Evolutionary conservation across 2,797 vertebrate species (phyloP), one percentile per base, ranked within the genome.

Genomic region (Sylvilagus floridanus): DNA sequence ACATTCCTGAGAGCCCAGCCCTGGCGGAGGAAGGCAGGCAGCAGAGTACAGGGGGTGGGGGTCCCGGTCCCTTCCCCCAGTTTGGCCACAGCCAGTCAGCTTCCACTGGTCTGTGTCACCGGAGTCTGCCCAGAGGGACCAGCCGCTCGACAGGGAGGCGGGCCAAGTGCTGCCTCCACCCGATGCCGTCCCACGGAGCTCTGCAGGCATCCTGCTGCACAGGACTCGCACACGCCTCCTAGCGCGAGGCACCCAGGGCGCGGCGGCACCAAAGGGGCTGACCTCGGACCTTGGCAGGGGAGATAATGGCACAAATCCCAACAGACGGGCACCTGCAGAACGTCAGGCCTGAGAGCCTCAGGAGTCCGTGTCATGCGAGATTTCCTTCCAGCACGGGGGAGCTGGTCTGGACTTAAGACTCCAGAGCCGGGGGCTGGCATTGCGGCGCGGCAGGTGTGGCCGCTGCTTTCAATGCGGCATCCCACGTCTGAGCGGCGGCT

Each of bases 51-150:
- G 9, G 6, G 7, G 42, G 28, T 24, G 19, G 3, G 82, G 8
- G 19, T 11, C 71, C 52, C 26, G 13, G 63, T 24, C 42, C n/a
- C 35, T 28, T 68, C 4, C 9, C 32, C 66, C 19, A 52, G 4
- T 14, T 24, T 35, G 24, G 50, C n/a, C 65, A 62, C 30, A 52
- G 71, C 35, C 4, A 28, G 7, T 60, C 19, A n/a, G 52, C 11
- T 66, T 8, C 10, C 17, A 6, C 0, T 19, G 12, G 30, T 50
- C 22, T 42, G 14, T 54, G n/a, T 26, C 3, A 17, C 2, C 3
- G 24, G 13, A 22, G 11, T 52, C 69, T 37, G 42, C 62, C 52
- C 35, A 57, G 32, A 32, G 26, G 71, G 22, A 10, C 69, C 57
- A 76, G 85, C 22, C n/a, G 21, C 47, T 42, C 2, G 26, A n/a